phyloP scores from a whole-genome alignment of 2,113 vertebrate genomes.

The Capreolus pygargus region DNA sequence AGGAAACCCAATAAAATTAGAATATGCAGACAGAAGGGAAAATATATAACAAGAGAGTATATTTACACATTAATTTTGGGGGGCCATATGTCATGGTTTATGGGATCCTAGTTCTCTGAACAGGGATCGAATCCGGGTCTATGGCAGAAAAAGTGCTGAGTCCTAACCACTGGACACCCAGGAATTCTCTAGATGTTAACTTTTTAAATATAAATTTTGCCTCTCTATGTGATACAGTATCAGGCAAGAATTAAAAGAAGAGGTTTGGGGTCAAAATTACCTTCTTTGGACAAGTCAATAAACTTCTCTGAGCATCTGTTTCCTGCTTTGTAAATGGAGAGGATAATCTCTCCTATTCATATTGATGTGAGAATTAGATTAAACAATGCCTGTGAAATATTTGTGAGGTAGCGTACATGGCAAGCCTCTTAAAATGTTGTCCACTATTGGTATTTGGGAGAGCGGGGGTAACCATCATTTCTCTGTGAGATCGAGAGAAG shows the following conservation, averaged over 20 bases:
- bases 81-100: too few species aligned
- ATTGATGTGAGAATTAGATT: neutral
- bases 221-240: neutral
- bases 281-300: neutral
- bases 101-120: too few species aligned
- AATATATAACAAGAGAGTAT: too few species aligned
- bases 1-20: too few species aligned
- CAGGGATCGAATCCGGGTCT: too few species aligned
- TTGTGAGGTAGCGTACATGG: neutral
- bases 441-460: neutral
- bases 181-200: too few species aligned
- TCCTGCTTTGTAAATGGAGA: neutral
- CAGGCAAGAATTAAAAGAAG: neutral
- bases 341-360: neutral
- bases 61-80: too few species aligned
- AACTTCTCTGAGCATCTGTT: neutral
- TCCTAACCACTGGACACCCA: too few species aligned
- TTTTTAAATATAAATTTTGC: neutral
- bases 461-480: neutral
- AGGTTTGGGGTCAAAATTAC: neutral
- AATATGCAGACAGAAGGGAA: too few species aligned
- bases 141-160: too few species aligned
- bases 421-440: neutral
- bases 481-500: neutral
- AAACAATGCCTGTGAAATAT: neutral